Percentiles rank a stretch among this genome's conserved stretches.
Evolutionary conservation across 2,888 invertebrate genomes (phyloP).

Genomic region (Ennomos erosarius): DNA sequence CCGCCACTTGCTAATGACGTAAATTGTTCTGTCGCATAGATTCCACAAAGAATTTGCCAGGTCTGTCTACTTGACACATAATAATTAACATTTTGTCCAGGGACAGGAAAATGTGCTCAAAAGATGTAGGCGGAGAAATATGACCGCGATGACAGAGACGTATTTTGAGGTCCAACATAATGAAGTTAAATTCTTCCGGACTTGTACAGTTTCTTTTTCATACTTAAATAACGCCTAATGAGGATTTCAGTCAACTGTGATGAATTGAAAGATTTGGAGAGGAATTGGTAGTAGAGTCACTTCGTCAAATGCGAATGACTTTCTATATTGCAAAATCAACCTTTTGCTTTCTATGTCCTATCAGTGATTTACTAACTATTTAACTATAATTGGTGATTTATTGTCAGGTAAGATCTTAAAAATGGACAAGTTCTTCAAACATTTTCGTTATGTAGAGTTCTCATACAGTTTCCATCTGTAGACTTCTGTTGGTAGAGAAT

Average conservation of each 20-base stretch:
- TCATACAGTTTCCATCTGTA: not conserved
- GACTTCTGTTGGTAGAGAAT: not conserved
- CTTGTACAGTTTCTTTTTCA: constrained; percentile 28
- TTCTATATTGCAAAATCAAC: too few species aligned
- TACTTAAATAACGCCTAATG: constrained; percentile 23
- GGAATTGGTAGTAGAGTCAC: constrained; percentile 14
- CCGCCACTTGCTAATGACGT: constrained; percentile 69
- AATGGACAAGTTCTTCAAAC: too few species aligned
- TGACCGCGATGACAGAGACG: constrained; percentile 39
- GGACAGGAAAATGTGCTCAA: constrained; percentile 53
- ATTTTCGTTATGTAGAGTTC: not conserved
- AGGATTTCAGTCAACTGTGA: constrained; percentile 21
- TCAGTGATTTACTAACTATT: too few species aligned
- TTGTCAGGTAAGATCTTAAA: not conserved
- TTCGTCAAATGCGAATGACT: not conserved
- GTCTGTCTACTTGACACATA: constrained; percentile 39
- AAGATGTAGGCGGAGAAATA: constrained; percentile 41
- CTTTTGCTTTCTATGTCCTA: too few species aligned
- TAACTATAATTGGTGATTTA: constrained; percentile 3
- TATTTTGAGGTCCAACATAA: constrained; percentile 35
- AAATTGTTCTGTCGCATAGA: constrained; percentile 61
- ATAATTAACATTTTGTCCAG: constrained; percentile 64
- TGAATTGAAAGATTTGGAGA: constrained; percentile 20
- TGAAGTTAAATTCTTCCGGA: constrained; percentile 33
- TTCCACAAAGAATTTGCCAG: constrained; percentile 59